Evolutionary conservation across 2,113 vertebrate genomes (phyloP), one percentile per base, ranked within the genome.

Genomic region (Amblyopsis rosae): DNA sequence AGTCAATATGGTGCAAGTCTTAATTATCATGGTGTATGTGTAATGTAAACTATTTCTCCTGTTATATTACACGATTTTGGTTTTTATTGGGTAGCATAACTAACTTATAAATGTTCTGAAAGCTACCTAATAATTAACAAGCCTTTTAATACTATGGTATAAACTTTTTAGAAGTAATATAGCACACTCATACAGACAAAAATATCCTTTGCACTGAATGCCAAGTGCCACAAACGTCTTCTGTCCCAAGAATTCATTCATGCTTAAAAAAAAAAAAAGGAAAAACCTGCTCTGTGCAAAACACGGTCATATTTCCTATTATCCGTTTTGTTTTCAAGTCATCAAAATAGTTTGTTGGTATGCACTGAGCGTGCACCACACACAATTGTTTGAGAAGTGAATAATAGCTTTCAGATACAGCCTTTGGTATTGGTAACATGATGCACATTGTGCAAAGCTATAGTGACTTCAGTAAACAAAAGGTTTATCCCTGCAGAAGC

Each of bases 391-490:
- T 57, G 11, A 62, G 66, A 57, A 26, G 26, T 59, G 66, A 73
- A 61, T 1, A 17, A 68, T 19, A 12, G 60, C 46, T 68, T 71
- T 61, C 7, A 35, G 65, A 67, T 61, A 48, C 0, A 51, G 11
- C 13, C 11, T 51, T 11, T 33, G 67, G 71, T 56, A 72, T 73
- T 65, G 56, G 77, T 68, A 75, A 70, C 55, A 58, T 53, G 70
- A 46, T 49, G 54, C 51, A 53, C 45, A 17, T 41, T 72, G 59
- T 78, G 57, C 1, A 1, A 72, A 66, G 75, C 51, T 65, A 26
- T 26, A 76, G 68, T 69, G 65, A 75, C 62, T 48, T 53, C 61
- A 74, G 74, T 72, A 72, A 73, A 74, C 59, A 59, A 77, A 12
- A 58, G 19, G 12, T 58, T 58, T 58, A 33, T 45, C 13, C 50